phyloP scores from a whole-genome alignment of 2,113 vertebrate species.

The Chloroceryle aenea region DNA sequence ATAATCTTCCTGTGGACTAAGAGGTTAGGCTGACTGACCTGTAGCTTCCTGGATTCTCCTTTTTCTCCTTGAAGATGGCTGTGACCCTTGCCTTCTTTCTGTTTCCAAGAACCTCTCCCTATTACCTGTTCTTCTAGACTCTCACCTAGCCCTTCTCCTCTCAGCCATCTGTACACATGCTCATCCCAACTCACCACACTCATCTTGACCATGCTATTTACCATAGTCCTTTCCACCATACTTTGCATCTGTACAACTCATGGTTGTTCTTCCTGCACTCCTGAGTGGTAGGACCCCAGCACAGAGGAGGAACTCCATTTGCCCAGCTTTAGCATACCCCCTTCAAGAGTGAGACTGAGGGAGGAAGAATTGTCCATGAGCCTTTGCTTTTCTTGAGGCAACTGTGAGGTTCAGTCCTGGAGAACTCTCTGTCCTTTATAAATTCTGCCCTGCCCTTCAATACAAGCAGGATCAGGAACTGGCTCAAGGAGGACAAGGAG shows the following conservation, averaged over 20 bases:
- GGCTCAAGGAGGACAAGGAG: not conserved
- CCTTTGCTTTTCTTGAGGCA: not conserved
- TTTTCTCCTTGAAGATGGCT: not conserved
- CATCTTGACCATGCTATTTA: not conserved
- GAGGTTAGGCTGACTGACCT: not conserved
- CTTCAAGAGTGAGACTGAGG: not conserved
- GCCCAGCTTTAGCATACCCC: not conserved
- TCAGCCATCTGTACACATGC: not conserved
- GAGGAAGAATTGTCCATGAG: not conserved
- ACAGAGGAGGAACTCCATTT: not conserved
- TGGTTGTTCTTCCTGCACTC: not conserved
- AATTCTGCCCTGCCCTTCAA: not conserved
- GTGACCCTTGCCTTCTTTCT: not conserved
- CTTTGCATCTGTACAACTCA: not conserved
- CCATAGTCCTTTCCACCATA: not conserved
- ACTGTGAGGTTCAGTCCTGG: not conserved
- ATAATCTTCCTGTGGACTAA: not conserved
- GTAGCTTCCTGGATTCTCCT: not conserved
- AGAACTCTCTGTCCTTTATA: not conserved
- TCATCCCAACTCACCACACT: not conserved
- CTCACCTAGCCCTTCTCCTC: not conserved
- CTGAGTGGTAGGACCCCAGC: fast-evolving
- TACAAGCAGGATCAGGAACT: not conserved
- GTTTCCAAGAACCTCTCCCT: not conserved
- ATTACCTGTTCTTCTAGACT: not conserved